A percentile compares a stretch with the other conserved stretches of the same genome.
phyloP scores from a whole-genome alignment of 2,888 invertebrate genomes.

The Microctonus brassicae region DNA sequence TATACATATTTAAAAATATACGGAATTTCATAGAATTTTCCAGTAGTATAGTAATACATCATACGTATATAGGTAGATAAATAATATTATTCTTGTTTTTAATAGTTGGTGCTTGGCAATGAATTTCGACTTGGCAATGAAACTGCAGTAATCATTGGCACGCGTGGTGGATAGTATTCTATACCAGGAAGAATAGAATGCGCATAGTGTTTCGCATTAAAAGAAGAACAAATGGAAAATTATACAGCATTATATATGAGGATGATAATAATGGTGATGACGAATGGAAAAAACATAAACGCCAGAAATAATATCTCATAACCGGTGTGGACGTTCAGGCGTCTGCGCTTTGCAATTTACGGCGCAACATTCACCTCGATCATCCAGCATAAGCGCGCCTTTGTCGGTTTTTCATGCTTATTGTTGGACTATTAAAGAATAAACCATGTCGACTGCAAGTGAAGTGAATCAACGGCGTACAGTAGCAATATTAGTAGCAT shows the following conservation, averaged over 20 bases:
- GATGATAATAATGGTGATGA: constrained; percentile 7
- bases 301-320: constrained; percentile 12
- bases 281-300: background rate
- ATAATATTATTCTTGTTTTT: background rate
- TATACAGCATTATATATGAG: background rate
- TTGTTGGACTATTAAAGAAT: background rate
- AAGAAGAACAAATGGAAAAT: background rate
- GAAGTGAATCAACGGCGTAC: background rate
- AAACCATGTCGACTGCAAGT: background rate
- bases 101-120: background rate
- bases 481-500: background rate
- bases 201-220: background rate
- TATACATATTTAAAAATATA: background rate
- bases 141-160: background rate
- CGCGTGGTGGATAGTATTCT: constrained; percentile 7
- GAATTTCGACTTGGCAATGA: background rate
- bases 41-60: too few species aligned
- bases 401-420: constrained; percentile 26
- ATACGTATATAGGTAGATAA: too few species aligned
- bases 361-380: constrained; percentile 6
- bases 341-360: constrained; percentile 30
- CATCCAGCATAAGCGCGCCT: constrained; percentile 6
- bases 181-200: background rate
- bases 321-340: background rate
- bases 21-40: too few species aligned